Evolutionary conservation across 2,888 invertebrate species (phyloP), one percentile per base, ranked within the genome.

Genomic region (Phengaris alcon): DNA sequence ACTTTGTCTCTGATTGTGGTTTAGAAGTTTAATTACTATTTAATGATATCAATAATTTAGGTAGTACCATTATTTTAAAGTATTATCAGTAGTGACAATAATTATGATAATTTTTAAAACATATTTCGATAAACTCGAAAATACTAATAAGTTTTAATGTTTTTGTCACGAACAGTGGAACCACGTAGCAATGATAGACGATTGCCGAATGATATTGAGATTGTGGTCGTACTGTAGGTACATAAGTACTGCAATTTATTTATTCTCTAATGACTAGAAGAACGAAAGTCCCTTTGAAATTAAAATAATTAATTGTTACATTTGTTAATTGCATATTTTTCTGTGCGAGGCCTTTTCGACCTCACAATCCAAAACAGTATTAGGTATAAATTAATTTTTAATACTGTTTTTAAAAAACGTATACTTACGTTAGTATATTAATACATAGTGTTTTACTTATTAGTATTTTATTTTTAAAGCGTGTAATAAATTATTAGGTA

Each of bases 11-110:
- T 35, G 35, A 64, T 64, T 64, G 64, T 64, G 64, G 64, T 64
- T 22, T 59, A 48, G 22, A 22, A 64, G 35, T 44, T 64, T 44
- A 64, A 64, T 59, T 22, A 59, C 59, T 22, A 64, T 64, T 6
- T 12, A 44, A 64, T 12, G 2, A 52, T 64, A 64, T 44, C 35
- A 12, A 54, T 35, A 54, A 35, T 51, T 52, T 72, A 72, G 72
- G 35, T 8, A 72, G 52, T 72, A 72, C 35, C 35, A 72, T 72
- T 72, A 13, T 72, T 72, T 70, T 22, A 72, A 54, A 72, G 72
- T 72, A 72, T 72, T 72, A 72, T 72, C 52, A 22, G 72, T 72
- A 72, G 72, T 72, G 72, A 72, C 72, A 72, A 72, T 72, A 72
- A 72, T 72, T 72, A 72, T 52, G 35, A 72, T 72, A 72, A 72